phyloP scores from a whole-genome alignment of 2,113 vertebrate species.

The Neodontobutis hainanensis region DNA sequence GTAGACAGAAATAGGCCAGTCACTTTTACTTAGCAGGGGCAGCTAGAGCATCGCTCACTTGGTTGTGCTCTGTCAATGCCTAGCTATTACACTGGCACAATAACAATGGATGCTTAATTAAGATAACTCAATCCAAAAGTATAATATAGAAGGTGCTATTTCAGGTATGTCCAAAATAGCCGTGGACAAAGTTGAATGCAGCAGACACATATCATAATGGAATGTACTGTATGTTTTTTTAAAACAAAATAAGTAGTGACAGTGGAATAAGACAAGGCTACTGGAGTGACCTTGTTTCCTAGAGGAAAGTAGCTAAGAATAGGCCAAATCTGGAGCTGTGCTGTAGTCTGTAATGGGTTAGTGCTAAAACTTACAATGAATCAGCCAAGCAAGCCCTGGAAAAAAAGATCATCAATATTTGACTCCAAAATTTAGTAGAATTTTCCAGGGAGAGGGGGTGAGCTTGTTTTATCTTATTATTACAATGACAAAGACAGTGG shows the following conservation, averaged over 20 bases:
- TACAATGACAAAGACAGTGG: neutral
- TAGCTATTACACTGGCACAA: constrained; percentile 24
- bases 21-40: constrained; percentile 57
- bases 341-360: constrained; percentile 57
- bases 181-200: constrained; percentile 7
- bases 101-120: constrained; percentile 44
- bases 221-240: constrained; percentile 56
- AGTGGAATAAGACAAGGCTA: constrained; percentile 69
- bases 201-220: constrained; percentile 15
- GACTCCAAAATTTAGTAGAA: constrained; percentile 34
- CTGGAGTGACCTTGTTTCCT: constrained; percentile 78
- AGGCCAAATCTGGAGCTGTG: constrained; percentile 73
- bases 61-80: constrained; percentile 46
- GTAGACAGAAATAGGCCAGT: constrained; percentile 69
- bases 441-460: constrained; percentile 27
- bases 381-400: constrained; percentile 44
- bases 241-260: constrained; percentile 61
- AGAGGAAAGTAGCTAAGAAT: constrained; percentile 74
- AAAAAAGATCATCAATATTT: constrained; percentile 49
- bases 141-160: constrained; percentile 8
- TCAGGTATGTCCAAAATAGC: constrained; percentile 29
- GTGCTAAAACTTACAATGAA: constrained; percentile 60
- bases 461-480: constrained; percentile 36
- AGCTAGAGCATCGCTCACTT: constrained; percentile 45
- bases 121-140: constrained; percentile 23